Percentiles rank a stretch among this genome's conserved stretches.
phyloP scores from a whole-genome alignment of 1,140 invertebrate genomes.

The Zaprionus ghesquierei region DNA sequence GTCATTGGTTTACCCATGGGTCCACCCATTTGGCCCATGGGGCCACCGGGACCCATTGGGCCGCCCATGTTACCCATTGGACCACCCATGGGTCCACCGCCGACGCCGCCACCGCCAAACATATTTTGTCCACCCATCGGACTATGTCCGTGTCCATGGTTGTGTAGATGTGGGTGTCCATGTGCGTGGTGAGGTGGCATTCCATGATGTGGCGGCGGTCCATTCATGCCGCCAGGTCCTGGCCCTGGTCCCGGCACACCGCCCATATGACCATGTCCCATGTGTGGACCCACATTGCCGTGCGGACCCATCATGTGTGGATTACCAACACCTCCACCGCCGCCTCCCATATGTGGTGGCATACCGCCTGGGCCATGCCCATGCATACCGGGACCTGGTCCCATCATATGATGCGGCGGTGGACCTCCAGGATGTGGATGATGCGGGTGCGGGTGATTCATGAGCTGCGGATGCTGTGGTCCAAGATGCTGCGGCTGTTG shows the following conservation, averaged over 20 bases:
- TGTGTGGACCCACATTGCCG: slow-evolving; percentile 63
- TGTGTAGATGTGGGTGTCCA: slow-evolving; percentile 60
- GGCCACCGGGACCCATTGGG: slow-evolving; percentile 65
- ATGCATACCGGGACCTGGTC: slow-evolving; percentile 61
- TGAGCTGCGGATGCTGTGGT: slow-evolving; percentile 67
- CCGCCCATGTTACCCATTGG: slow-evolving; percentile 72
- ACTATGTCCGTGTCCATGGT: slow-evolving; percentile 60
- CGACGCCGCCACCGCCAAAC: slow-evolving; percentile 32
- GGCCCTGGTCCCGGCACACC: slow-evolving; percentile 67
- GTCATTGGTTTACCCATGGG: slow-evolving; percentile 87
- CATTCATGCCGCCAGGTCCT: slow-evolving; percentile 65
- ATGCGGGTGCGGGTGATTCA: slow-evolving; percentile 67
- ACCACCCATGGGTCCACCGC: slow-evolving; percentile 56
- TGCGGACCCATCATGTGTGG: slow-evolving; percentile 74
- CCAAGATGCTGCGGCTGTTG: slow-evolving; percentile 69
- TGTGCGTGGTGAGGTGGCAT: slow-evolving; percentile 62
- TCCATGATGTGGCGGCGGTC: slow-evolving; percentile 59
- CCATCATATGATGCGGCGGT: slow-evolving; percentile 68
- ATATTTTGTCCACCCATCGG: slow-evolving; percentile 50
- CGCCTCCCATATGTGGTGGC: slow-evolving; percentile 65
- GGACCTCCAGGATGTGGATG: slow-evolving; percentile 72
- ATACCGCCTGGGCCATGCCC: slow-evolving; percentile 63
- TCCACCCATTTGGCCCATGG: slow-evolving; percentile 72
- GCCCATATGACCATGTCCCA: slow-evolving; percentile 76
- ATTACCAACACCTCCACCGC: slow-evolving; percentile 46